Evolutionary conservation across 2,888 invertebrate genomes (phyloP).

Genomic region (Lithophane socia): DNA sequence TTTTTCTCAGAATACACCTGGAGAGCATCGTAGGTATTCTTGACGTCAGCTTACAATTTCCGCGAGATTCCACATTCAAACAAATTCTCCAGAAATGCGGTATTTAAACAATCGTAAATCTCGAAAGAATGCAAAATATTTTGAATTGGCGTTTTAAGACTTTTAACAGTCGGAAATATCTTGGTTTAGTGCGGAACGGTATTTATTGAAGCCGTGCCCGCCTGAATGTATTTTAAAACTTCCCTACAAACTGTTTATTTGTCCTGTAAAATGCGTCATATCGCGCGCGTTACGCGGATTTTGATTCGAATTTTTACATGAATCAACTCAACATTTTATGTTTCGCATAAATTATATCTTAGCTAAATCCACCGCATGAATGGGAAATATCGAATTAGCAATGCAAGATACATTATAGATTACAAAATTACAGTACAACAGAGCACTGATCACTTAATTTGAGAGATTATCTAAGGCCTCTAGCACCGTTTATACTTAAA

Average conservation of each 20-base stretch:
- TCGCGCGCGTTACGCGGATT: slow-evolving; percentile 14
- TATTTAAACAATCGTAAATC: slow-evolving; percentile 70
- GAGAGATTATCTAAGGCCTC: slow-evolving; percentile 52
- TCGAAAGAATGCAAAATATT: slow-evolving; percentile 70
- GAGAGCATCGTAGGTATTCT: slow-evolving; percentile 50
- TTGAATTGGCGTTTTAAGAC: slow-evolving; percentile 61
- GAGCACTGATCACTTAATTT: slow-evolving; percentile 59
- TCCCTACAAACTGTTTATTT: slow-evolving; percentile 54
- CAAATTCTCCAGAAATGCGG: slow-evolving; percentile 65
- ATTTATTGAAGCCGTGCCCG: slow-evolving; percentile 56
- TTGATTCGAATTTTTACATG: slow-evolving; percentile 39
- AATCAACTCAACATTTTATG: slow-evolving; percentile 31
- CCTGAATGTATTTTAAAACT: slow-evolving; percentile 56
- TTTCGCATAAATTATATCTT: slow-evolving; percentile 26
- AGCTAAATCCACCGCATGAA: slow-evolving; percentile 22
- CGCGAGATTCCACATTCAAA: slow-evolving; percentile 58
- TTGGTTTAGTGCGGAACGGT: slow-evolving; percentile 47
- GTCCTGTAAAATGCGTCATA: slow-evolving; percentile 48
- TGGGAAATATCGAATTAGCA: slow-evolving; percentile 44
- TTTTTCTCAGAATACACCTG: slow-evolving; percentile 51
- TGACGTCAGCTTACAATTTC: slow-evolving; percentile 58
- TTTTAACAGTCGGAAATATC: slow-evolving; percentile 65
- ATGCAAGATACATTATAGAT: slow-evolving; percentile 51
- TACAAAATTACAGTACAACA: slow-evolving; percentile 51
- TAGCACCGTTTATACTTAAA: slow-evolving; percentile 49